phyloP scores from a whole-genome alignment of 2,888 invertebrate genomes.

The Desoria tigrina region DNA sequence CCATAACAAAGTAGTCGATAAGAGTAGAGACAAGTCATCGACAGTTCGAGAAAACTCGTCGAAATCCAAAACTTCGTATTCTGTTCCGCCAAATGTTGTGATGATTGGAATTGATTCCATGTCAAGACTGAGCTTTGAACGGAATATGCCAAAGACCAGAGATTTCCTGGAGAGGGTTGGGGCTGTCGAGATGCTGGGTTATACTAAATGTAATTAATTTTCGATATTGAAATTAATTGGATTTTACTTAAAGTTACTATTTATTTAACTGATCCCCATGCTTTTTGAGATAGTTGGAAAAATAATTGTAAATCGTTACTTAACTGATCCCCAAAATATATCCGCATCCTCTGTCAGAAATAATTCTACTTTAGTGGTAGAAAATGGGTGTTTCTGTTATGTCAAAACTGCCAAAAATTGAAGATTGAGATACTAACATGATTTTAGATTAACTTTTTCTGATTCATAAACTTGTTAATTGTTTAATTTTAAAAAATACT shows the following conservation, averaged over 20 bases:
- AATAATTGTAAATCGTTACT: too few relatives aligned
- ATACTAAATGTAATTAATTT: constrained; percentile 59
- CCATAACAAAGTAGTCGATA: too few relatives aligned
- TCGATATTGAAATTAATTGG: constrained; percentile 6
- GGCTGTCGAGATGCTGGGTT: constrained; percentile 74
- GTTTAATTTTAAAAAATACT: too few relatives aligned
- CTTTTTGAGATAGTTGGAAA: constrained; percentile 2
- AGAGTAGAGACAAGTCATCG: neutral
- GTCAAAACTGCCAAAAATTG: too few relatives aligned
- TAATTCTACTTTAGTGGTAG: too few relatives aligned
- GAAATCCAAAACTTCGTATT: neutral
- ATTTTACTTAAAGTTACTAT: neutral
- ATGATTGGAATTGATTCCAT: constrained; percentile 83
- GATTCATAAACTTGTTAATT: too few relatives aligned
- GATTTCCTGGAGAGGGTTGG: constrained; percentile 67
- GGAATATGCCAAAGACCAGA: constrained; percentile 75
- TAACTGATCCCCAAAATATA: too few relatives aligned
- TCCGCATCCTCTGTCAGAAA: too few relatives aligned
- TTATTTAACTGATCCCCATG: neutral
- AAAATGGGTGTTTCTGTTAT: too few relatives aligned
- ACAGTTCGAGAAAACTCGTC: neutral
- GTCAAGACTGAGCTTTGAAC: constrained; percentile 73
- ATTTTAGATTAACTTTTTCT: too few relatives aligned
- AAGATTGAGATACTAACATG: too few relatives aligned
- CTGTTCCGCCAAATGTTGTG: constrained; percentile 39